Evolutionary conservation across 2,113 vertebrate genomes (phyloP).

Genomic region (Eulemur rufifrons): DNA sequence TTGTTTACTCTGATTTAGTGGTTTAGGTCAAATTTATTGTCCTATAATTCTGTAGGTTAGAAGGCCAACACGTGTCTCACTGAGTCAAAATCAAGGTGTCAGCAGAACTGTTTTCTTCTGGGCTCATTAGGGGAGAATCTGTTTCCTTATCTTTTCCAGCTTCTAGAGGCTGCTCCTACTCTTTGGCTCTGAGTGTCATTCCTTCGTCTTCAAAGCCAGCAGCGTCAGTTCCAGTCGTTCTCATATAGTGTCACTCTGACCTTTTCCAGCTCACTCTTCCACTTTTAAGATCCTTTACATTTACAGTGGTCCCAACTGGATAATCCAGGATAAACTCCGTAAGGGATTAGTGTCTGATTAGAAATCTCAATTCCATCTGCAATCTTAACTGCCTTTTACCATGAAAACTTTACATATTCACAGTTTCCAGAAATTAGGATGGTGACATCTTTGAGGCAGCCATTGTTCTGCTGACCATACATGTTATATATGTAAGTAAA

Average conservation of each 20-base stretch:
- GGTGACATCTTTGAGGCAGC: neutral
- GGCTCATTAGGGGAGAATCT: neutral
- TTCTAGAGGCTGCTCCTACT: neutral
- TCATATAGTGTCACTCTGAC: fast-evolving
- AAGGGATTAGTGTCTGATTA: neutral
- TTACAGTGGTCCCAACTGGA: neutral
- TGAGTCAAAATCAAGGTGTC: neutral
- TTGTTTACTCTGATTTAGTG: neutral
- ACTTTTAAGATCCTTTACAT: neutral
- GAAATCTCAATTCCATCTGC: neutral
- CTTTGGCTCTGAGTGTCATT: neutral
- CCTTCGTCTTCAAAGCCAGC: neutral
- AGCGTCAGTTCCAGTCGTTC: neutral
- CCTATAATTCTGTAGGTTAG: neutral
- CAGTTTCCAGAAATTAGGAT: neutral
- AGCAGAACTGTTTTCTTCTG: neutral
- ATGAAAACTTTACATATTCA: neutral
- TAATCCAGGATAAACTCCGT: neutral
- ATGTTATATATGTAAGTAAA: neutral
- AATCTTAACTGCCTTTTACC: neutral
- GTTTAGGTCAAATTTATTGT: neutral
- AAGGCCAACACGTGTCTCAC: neutral
- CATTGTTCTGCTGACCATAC: neutral
- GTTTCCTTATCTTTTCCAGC: neutral
- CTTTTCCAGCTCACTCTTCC: neutral